phyloP scores from a whole-genome alignment of 2,113 vertebrate species.

The Pongo abelii region DNA sequence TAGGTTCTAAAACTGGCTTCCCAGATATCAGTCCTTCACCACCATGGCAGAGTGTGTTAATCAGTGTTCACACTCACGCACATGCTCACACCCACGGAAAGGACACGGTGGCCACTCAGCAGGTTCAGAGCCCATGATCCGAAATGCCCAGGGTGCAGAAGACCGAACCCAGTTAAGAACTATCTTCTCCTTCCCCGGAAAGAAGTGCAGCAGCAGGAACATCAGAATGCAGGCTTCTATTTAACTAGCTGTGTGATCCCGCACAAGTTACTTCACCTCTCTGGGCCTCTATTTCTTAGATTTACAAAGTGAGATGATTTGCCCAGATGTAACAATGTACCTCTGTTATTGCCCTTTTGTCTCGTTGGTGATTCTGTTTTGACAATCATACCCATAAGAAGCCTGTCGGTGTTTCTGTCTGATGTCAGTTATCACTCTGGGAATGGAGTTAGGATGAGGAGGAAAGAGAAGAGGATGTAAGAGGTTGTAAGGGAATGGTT shows the following conservation, averaged over 20 bases:
- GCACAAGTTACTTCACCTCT: neutral
- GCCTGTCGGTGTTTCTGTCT: neutral
- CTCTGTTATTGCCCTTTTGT: neutral
- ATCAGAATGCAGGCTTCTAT: neutral
- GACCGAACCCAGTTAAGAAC: neutral
- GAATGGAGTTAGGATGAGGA: neutral
- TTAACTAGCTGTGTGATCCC: neutral
- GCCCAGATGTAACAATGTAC: no score
- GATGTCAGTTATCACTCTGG: neutral
- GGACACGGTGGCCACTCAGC: accelerated
- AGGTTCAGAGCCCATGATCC: neutral
- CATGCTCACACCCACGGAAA: accelerated
- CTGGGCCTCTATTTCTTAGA: neutral
- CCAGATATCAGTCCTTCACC: neutral
- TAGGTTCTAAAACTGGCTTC: neutral
- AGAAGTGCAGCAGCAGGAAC: neutral
- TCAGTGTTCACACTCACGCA: neutral
- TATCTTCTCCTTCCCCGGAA: neutral
- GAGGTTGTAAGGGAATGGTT: neutral
- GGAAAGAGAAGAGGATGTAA: neutral
- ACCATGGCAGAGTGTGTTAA: accelerated
- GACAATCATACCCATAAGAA: neutral
- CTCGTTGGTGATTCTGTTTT: neutral
- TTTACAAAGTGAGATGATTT: neutral
- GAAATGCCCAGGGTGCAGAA: neutral